Evolutionary conservation across 2,113 vertebrate species (phyloP), one percentile per base, ranked within the genome.

Genomic region (Callipepla californica): DNA sequence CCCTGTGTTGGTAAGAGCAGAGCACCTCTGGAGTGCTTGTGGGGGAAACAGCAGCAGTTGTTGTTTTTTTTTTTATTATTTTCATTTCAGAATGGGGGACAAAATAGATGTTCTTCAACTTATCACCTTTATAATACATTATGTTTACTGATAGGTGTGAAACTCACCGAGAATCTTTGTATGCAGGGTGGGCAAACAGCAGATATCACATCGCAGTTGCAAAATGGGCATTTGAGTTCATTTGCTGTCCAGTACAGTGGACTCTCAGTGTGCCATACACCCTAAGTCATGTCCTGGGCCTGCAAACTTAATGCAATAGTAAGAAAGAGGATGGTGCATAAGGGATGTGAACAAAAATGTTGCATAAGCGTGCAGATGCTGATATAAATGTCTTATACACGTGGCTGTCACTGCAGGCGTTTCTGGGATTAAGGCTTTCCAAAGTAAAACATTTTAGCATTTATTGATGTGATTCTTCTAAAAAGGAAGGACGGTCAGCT

Each of bases 341-440:
- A 80, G 40, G 44, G 36, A 13, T 42, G 34, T 0, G 1, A 80
- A 3, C 51, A 61, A 69, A 80, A 75, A 91, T 19, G 62, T 94
- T 93, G 53, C 74, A 66, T 89, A 88, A 92, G 70, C 48, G 28
- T 30, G 80, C 79, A 88, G 76, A 82, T 94, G 73, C 90, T 67
- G 61, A 58, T 78, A 51, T 77, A 74, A 88, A 61, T 23, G 65
- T 85, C 36, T 94, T 75, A 63, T 57, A 83, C 0, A 0, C 58
- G 51, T 72, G 74, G 66, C n/a, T 84, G 68, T 93, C 90, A 83
- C 77, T 84, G 92, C 83, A 58, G 82, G 80, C 79, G 42, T 91
- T 96, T 86, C 73, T 85, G 48, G 59, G 76, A 69, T 88, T 81
- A 95, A 96, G 69, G 80, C 66, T 90, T 58, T 83, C 82, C 69